Base-by-base conservation (phyloP, 2,888 invertebrate genomes). In the Proisotoma minuta region DNA sequence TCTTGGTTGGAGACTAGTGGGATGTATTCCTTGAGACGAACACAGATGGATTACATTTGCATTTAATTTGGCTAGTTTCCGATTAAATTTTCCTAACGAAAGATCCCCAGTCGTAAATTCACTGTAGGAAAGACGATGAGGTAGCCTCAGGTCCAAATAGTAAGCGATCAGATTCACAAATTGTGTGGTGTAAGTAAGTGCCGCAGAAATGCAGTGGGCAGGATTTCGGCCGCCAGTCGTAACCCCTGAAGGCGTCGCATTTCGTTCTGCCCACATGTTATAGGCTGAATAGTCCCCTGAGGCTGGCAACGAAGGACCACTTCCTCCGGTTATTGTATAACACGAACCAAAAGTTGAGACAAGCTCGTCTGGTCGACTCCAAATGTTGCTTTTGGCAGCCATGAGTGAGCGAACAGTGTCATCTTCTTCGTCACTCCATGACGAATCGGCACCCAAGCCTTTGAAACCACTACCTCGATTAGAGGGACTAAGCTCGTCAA, bases 181-280 rank as follows among this genome's bases (percentile, higher is more conserved):
- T 80, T 95, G 95, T 61, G 92, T 87, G 43, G 89, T 87, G 77
- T 92, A 90, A 47, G 88, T 87, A 48, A 95, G 83, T 57, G 90
- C 94, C 69, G 87, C 91, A 77, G 84, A 84, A 71, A 87, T 87
- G 68, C 85, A 85, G 75, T 86, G 86, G 48, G 86, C 85, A 72
- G 85, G 84, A 77, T 87, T 85, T 59, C 70, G 63, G 28, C 60
- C 61, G n/a, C 64, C 63, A 40, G 57, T 59, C 24, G 60, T 49
- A 39, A 56, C 63, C 4, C 39, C 53, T 5, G 18, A 18, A 18
- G 65, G 40, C 18, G 58, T 49, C 52, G 62, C 60, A 10, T 63
- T 57, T 28, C 61, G 62, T 43, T 71, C 68, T 18, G 59, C 84
- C 87, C 88, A 91, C 68, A 86, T 81, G 77, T 81, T 85, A 79